Percentiles rank a stretch among this genome's conserved stretches.
Conservation (phyloP, 2,888 invertebrate genomes). For the Zhuqinia jingwanae region DNA sequence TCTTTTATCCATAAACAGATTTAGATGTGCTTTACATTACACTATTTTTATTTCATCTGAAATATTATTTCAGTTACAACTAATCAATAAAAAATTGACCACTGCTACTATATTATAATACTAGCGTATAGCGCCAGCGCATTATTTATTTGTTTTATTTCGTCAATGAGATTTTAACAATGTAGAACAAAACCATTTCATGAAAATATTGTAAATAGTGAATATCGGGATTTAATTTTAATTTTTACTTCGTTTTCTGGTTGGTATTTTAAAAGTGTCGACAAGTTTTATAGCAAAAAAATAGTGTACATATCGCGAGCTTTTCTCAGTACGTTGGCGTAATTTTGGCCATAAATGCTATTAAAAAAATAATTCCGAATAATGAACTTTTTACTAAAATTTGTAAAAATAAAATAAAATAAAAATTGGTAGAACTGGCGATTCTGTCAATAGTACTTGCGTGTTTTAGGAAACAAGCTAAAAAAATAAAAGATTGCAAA, state of each 20-base stretch:
- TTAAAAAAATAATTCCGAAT: neutral
- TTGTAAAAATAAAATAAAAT: neutral
- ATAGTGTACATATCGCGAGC: conserved; percentile 32
- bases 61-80: neutral
- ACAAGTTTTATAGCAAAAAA: too few relatives aligned
- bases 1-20: neutral
- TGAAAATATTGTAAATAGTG: too few relatives aligned
- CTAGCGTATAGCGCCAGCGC: too few relatives aligned
- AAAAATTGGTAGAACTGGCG: neutral
- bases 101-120: neutral
- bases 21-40: too few relatives aligned
- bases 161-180: neutral
- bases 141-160: conserved; percentile 11
- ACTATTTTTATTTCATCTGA: conserved; percentile 14
- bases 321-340: conserved; percentile 10
- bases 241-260: too few relatives aligned
- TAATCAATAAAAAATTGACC: conserved; percentile 8
- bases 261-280: too few relatives aligned
- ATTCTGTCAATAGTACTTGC: neutral
- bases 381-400: neutral
- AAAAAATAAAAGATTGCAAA: too few relatives aligned
- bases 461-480: neutral
- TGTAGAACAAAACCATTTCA: too few relatives aligned
- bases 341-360: conserved; percentile 45
- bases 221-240: too few relatives aligned